phyloP scores from a whole-genome alignment of 2,113 vertebrate genomes.

The Rallus limicola region DNA sequence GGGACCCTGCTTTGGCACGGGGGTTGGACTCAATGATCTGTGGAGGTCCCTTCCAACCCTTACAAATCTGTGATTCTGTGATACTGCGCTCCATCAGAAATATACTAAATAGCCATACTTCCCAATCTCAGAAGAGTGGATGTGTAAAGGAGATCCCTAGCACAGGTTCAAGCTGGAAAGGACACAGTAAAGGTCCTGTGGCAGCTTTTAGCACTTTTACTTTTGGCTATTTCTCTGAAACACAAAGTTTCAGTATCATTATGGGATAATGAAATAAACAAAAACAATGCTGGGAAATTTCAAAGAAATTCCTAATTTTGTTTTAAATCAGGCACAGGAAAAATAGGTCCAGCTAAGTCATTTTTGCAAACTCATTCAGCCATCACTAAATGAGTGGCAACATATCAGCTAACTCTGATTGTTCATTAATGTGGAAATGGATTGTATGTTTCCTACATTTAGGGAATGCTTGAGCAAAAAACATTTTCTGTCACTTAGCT shows the following conservation, averaged over 20 bases:
- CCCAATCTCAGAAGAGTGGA: neutral
- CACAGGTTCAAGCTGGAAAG: neutral
- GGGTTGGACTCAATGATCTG: no score
- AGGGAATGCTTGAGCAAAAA: neutral
- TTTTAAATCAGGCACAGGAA: neutral
- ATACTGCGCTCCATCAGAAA: neutral
- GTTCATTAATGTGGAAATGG: neutral
- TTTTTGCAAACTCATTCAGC: neutral
- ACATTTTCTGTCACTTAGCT: neutral
- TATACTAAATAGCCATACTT: neutral
- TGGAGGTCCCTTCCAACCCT: no score
- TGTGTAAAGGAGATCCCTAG: neutral
- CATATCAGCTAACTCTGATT: neutral
- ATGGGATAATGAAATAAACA: neutral
- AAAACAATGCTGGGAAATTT: neutral
- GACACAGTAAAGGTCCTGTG: neutral
- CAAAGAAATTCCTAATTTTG: neutral
- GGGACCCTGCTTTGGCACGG: no score
- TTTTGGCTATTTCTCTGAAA: neutral
- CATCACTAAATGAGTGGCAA: neutral
- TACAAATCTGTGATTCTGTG: no score
- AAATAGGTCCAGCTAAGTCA: neutral
- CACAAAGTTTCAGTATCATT: neutral
- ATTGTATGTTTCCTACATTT: neutral
- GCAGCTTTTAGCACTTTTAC: neutral